These are phyloP conservation scores for Lophotriccus pileatus DNA, from an alignment of 2,797 vertebrate genomes.

Conservation along the genomic window DNA sequence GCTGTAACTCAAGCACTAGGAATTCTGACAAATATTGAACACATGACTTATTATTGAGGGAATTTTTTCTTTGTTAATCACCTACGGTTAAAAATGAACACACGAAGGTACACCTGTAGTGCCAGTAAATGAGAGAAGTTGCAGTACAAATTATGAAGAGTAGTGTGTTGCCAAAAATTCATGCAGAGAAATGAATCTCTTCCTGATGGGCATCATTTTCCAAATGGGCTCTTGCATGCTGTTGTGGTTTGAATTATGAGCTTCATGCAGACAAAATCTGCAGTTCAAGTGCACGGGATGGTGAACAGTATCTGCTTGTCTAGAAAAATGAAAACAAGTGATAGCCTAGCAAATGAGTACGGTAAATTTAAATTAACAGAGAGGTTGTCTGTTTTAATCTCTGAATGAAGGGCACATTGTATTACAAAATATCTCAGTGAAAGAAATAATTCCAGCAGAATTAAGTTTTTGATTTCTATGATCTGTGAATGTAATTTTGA, in stretches of 20 bases:
- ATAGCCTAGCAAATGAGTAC: slow-evolving; percentile 14
- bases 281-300: slow-evolving; percentile 12
- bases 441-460: neutral
- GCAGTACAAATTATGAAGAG: slow-evolving; percentile 39
- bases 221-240: slow-evolving; percentile 44
- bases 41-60: neutral
- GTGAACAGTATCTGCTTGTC: slow-evolving; percentile 51
- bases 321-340: slow-evolving; percentile 53
- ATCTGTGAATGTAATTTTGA: neutral
- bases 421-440: neutral
- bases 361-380: slow-evolving; percentile 51
- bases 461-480: neutral
- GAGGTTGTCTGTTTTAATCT: slow-evolving; percentile 24
- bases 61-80: neutral
- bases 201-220: slow-evolving; percentile 54
- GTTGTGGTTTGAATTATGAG: slow-evolving; percentile 51
- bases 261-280: slow-evolving; percentile 49
- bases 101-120: slow-evolving; percentile 36
- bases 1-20: slow-evolving; percentile 8
- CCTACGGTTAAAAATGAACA: slow-evolving; percentile 27
- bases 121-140: neutral
- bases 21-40: slow-evolving; percentile 1
- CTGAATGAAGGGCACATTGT: neutral
- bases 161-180: slow-evolving; percentile 42
- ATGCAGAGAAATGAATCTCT: slow-evolving; percentile 46